Evolutionary conservation across 2,113 vertebrate species (phyloP), one percentile per base, ranked within the genome.

Genomic region (Poicephalus gulielmi): DNA sequence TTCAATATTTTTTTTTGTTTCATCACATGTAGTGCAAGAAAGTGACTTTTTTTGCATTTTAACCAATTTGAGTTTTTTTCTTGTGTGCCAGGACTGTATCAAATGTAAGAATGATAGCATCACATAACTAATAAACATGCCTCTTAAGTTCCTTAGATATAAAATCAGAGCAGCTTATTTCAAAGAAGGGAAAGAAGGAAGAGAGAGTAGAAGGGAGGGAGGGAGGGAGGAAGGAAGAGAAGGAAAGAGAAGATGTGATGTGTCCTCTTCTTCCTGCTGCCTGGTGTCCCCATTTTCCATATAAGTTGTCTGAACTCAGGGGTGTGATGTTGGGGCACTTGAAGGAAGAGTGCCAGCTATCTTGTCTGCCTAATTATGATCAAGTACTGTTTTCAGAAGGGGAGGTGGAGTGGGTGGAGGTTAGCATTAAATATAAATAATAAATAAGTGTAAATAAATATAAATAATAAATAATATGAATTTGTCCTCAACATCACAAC

Each of bases 311-410:
- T 86, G 80, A 77, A 63, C n/a, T 33, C 0, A 0, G 37, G 44
- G 11, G 39, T 8, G 31, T 52, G 41, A 28, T 0, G 0, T 15
- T 43, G 46, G 19, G 46, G 10, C n/a, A 44, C 28, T 47, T 41
- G 24, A 11, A 63, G 63, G 22, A 77, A 69, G n/a, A 63, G 25
- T 24, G 57, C 2, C 20, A 49, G 31, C 17, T 88, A 3, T 50
- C 64, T 86, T 35, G 16, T 55, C 60, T 82, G 80, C 41, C 47
- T 67, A 18, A 70, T 63, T 63, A 39, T 15, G n/a, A 70, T 33
- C 33, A 55, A 81, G 19, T 24, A 49, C 52, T 30, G 10, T 57
- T 87, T 83, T 84, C 17, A 73, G 27, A 63, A 63, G 64, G 23
- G 17, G 5, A 80, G 8, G 12, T 25, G n/a, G 9, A 14, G 16